Base-by-base conservation (phyloP, 2,888 invertebrate species). In the Tinea trinotella region DNA sequence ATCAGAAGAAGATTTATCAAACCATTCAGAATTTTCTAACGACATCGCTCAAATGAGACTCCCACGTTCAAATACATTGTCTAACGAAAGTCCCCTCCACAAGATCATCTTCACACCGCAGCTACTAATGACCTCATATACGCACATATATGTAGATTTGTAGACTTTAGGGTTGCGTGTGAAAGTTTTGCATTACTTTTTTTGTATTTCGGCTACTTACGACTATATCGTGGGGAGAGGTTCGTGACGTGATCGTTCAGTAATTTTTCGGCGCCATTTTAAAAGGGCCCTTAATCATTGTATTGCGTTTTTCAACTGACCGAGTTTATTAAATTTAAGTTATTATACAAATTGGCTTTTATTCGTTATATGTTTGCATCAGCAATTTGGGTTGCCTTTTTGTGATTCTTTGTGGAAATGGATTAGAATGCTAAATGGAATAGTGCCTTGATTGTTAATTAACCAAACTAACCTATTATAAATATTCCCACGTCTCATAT, bases 211-310 rank as follows among this genome's bases (percentile, higher is more conserved):
- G 48, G 48, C 24, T 50, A 13, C 50, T 50, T 50, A 19, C 48
- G 3, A 50, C 50, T 50, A 24, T 50, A 50, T 50, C 13, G 13
- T 24, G 19, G 24, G 24, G 22, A 24, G 24, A 50, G 50, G 12
- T 13, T 50, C 50, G 50, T 50, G 50, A 50, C 50, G 24, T n/a
- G 50, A 22, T n/a, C 24, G 10, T 50, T 50, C 24, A 24, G 24
- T 50, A 50, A 50, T 50, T 13, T n/a, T 50, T 24, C 15, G 50
- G 15, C 50, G 50, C 18, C 50, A 50, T 50, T 50, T 50, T 50
- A 50, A 50, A 50, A 50, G 24, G 50, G 50, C 50, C 50, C 50
- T 50, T 50, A 50, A 50, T 50, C 50, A 50, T 50, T 24, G 50
- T 13, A 50, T 50, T 50, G 50, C 50, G 50, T 50, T 50, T 48